Evolutionary conservation across 2,797 vertebrate species (phyloP), one percentile per base, ranked within the genome.

Genomic region (Delichon dasypus): DNA sequence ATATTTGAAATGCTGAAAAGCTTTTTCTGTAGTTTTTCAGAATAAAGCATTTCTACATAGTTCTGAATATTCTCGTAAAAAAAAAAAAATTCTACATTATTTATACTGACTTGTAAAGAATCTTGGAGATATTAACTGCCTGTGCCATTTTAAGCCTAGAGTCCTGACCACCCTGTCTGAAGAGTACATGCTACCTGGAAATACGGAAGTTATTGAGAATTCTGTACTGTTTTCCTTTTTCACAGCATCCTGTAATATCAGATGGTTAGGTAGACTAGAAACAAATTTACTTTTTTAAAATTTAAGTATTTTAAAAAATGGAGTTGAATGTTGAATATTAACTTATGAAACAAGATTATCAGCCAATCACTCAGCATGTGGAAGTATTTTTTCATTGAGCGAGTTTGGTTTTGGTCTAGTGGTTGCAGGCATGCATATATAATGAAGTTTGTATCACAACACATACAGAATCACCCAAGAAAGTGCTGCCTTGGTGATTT

Each of bases 21-120:
- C 45, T 25, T 70, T 82, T 93, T 75, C 72, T 57, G 34, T 20
- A 32, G 34, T 85, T 86, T 88, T 80, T 86, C 62, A 81, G 68
- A 95, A 95, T 47, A 91, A 95, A 94, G 65, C 45, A 85, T 44
- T 92, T 94, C 61, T 83, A 91, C 48, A 32, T n/a, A 92, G 91
- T 94, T 95, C 85, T 93, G 76, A 95, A 96, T 88, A 96, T 13
- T 85, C 79, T 86, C 61, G 91, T 82, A 25, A 26, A 40, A 32
- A 58, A 96, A 93, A 95, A 91, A 96, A 95, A 53, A 95, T 88
- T 95, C 85, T 75, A 50, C 1, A 12, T 93, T 65, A 95, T 94
- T 96, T 97, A 92, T 94, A 88, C 38, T 84, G 90, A 81, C 54
- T 96, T 94, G 67, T 61, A 90, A 95, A 97, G 90, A 94, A 95